These are phyloP conservation scores for Myanophis thanlyinensis DNA, from an alignment of 2,113 vertebrate species.

Conservation along the genomic window DNA sequence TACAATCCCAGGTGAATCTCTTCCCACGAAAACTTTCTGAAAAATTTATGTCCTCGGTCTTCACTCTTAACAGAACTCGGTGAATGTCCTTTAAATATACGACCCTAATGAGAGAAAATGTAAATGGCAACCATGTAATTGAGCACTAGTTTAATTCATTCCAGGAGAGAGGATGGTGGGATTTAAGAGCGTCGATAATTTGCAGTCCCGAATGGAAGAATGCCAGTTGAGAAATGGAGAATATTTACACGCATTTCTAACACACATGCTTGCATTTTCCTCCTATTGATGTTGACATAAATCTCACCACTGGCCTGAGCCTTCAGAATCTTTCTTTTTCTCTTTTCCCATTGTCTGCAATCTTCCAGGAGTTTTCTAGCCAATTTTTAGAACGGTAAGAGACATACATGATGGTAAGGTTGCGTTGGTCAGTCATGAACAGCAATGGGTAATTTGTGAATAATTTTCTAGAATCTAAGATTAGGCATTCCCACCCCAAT, in stretches of 20 bases:
- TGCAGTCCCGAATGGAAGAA: conserved; percentile 31
- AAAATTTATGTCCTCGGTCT: conserved; percentile 45
- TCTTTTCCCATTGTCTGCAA: background rate
- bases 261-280: conserved; percentile 8
- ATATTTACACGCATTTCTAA: background rate
- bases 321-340: background rate
- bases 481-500: conserved; percentile 13
- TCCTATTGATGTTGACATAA: conserved; percentile 14
- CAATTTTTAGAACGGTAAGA: background rate
- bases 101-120: conserved; percentile 20
- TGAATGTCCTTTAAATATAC: conserved; percentile 44
- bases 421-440: background rate
- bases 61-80: conserved; percentile 33
- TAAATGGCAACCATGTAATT: conserved; percentile 40
- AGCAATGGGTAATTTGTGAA: background rate
- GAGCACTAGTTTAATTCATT: conserved; percentile 41
- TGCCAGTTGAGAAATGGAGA: conserved; percentile 25
- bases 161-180: conserved; percentile 12
- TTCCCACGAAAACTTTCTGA: conserved; percentile 48
- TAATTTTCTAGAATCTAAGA: background rate
- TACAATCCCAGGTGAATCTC: conserved; percentile 44
- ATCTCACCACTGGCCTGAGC: conserved; percentile 2
- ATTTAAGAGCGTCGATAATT: conserved; percentile 28
- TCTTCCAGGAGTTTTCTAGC: background rate
- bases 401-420: background rate